These are phyloP conservation scores for Diogma glabrata DNA, from an alignment of 2,888 invertebrate genomes.

Conservation along the genomic window DNA sequence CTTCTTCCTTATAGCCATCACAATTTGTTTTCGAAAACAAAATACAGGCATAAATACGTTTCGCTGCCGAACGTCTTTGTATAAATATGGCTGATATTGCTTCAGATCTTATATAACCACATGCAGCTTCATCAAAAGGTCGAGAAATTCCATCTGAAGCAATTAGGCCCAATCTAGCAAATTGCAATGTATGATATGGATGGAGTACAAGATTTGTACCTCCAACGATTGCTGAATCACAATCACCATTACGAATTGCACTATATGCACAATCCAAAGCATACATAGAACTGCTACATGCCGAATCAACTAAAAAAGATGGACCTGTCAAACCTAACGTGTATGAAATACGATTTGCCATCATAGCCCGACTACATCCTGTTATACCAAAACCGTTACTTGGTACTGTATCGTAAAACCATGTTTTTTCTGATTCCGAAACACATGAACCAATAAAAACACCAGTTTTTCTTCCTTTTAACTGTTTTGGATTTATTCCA, in stretches of 20 bases:
- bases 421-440: slow-evolving; percentile 61
- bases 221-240: slow-evolving; percentile 82
- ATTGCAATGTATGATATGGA: slow-evolving; percentile 81
- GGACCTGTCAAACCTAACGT: slow-evolving; percentile 81
- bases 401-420: slow-evolving; percentile 53
- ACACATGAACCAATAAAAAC: slow-evolving; percentile 62
- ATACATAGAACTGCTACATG: slow-evolving; percentile 87
- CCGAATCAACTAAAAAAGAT: slow-evolving; percentile 80
- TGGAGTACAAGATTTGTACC: slow-evolving; percentile 77
- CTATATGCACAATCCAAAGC: slow-evolving; percentile 74
- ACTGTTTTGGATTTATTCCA: slow-evolving; percentile 50
- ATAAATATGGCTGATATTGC: slow-evolving; percentile 57
- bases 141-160: slow-evolving; percentile 70
- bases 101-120: slow-evolving; percentile 78
- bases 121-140: slow-evolving; percentile 74
- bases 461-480: slow-evolving; percentile 57
- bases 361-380: slow-evolving; percentile 76
- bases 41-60: slow-evolving; percentile 54
- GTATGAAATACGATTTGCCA: slow-evolving; percentile 83
- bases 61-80: slow-evolving; percentile 57
- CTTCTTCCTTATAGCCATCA: slow-evolving; percentile 63
- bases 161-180: slow-evolving; percentile 39
- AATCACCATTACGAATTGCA: slow-evolving; percentile 64
- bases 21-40: slow-evolving; percentile 71
- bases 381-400: slow-evolving; percentile 38